Percentiles rank a stretch among this genome's conserved stretches.
These are phyloP conservation scores for Pagrus major DNA, from an alignment of 2,113 vertebrate genomes.

Conservation along the genomic window DNA sequence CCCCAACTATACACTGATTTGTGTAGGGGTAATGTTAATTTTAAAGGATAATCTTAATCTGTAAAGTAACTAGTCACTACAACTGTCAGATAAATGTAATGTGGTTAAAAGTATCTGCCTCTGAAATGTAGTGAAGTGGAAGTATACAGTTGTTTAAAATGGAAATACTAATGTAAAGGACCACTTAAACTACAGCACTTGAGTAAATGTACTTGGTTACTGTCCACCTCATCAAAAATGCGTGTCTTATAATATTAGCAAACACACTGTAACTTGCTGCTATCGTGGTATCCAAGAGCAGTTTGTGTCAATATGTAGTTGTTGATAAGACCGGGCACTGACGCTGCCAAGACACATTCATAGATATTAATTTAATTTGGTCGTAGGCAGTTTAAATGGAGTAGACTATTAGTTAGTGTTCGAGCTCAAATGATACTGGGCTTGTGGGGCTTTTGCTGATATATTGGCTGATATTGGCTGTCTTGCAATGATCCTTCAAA, in stretches of 20 bases:
- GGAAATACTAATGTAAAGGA: not conserved
- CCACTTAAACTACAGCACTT: not conserved
- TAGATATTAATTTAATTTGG: not conserved
- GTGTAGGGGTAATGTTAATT: not conserved
- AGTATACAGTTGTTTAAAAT: not conserved
- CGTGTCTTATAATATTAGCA: not conserved
- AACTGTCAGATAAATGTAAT: not conserved
- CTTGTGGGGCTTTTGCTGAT: no score
- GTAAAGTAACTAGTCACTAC: not conserved
- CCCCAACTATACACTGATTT: not conserved
- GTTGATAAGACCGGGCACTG: not conserved
- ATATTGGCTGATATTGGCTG: no score
- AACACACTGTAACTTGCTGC: not conserved
- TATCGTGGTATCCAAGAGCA: not conserved
- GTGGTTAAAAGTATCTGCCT: not conserved
- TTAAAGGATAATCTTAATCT: not conserved
- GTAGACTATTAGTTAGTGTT: no score
- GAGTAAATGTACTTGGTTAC: not conserved
- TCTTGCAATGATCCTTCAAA: no score
- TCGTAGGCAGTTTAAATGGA: not conserved
- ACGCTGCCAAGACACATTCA: slow-evolving; percentile 10
- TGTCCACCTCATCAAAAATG: no score
- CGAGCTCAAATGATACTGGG: no score
- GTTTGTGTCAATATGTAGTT: not conserved
- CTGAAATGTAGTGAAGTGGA: not conserved